Percentiles rank a stretch among this genome's conserved stretches.
phyloP scores from a whole-genome alignment of 2,888 invertebrate species.

The Dryadula phaetusa region DNA sequence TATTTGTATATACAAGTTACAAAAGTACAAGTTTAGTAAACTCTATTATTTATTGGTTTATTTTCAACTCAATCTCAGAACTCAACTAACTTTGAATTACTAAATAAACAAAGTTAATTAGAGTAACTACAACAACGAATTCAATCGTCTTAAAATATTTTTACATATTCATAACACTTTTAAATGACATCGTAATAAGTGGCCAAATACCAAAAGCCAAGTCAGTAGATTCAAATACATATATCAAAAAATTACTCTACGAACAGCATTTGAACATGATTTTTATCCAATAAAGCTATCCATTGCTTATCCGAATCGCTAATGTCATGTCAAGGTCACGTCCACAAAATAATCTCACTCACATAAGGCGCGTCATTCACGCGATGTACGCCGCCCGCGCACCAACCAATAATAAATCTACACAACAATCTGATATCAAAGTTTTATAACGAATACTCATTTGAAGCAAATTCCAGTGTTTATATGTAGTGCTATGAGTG shows the following conservation, averaged over 20 bases:
- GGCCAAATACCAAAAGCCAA: no score
- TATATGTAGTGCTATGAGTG: not conserved
- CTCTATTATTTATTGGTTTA: no score
- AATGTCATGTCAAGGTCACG: conserved; percentile 7
- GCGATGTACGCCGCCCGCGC: conserved; percentile 11
- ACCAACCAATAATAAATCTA: not conserved
- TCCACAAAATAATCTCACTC: not conserved
- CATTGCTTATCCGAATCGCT: not conserved
- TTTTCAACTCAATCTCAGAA: no score
- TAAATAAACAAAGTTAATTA: no score
- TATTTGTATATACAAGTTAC: no score
- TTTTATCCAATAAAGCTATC: not conserved
- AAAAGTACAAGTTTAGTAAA: no score
- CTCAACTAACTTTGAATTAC: no score
- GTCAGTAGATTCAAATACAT: no score
- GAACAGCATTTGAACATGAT: not conserved
- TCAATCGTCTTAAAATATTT: no score
- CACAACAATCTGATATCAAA: not conserved
- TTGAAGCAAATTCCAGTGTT: not conserved
- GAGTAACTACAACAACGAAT: no score
- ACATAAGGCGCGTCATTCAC: not conserved
- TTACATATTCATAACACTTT: no score
- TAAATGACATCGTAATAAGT: no score
- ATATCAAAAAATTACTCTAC: not conserved
- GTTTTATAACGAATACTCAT: not conserved